phyloP scores from a whole-genome alignment of 2,888 invertebrate genomes.

The Elgonia sp. region DNA sequence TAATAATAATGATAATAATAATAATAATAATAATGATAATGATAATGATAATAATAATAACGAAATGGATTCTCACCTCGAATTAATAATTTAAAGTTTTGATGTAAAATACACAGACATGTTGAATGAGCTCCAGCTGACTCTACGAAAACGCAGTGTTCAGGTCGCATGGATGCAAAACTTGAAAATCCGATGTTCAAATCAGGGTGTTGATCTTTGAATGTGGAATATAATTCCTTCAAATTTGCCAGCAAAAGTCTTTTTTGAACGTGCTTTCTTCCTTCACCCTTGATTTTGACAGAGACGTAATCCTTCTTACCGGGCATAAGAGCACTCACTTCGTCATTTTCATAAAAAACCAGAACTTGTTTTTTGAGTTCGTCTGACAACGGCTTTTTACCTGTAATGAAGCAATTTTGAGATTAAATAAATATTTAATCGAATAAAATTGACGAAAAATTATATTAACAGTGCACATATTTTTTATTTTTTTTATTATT shows the following conservation, averaged over 20 bases:
- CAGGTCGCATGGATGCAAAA: constrained; percentile 51
- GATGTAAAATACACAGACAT: constrained; percentile 49
- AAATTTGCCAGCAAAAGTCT: constrained; percentile 67
- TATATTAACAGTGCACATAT: no score
- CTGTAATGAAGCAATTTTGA: no score
- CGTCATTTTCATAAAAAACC: constrained; percentile 42
- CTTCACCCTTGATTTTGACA: constrained; percentile 51
- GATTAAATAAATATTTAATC: no score
- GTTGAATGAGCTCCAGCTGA: constrained; percentile 38
- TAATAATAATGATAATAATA: no score
- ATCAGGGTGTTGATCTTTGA: constrained; percentile 23
- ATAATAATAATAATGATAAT: no score
- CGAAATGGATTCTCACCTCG: no score
- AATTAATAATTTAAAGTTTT: constrained; percentile 40
- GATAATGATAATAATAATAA: no score
- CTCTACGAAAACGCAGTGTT: constrained; percentile 11
- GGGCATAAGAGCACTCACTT: constrained; percentile 37
- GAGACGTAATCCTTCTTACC: constrained; percentile 75
- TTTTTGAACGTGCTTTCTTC: constrained; percentile 67
- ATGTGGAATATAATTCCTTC: constrained; percentile 65
- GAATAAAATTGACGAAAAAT: no score
- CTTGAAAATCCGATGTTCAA: constrained; percentile 34
- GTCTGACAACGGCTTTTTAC: no score
- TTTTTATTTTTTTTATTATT: no score
- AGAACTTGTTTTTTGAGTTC: no score